Evolutionary conservation across 2,888 invertebrate species (phyloP).

Genomic region (Prosopocoilus inquinatus): DNA sequence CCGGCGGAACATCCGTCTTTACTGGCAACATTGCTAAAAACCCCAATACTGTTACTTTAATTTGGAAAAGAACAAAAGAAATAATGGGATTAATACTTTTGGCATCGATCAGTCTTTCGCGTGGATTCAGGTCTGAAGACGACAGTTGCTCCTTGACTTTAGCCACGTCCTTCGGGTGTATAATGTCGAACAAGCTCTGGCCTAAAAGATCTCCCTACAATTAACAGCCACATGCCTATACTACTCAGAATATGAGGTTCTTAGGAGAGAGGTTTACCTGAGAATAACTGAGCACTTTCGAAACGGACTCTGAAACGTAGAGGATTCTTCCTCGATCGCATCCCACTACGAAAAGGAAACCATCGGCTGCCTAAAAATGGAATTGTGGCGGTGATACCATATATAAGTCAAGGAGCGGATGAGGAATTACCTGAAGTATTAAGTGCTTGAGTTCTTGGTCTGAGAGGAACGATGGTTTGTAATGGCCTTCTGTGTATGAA

Average conservation of each 20-base stretch:
- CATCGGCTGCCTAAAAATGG: constrained; percentile 72
- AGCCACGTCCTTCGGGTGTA: constrained; percentile 91
- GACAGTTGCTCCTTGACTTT: constrained; percentile 95
- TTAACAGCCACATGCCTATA: constrained; percentile 11
- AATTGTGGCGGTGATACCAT: neutral
- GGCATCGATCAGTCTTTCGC: constrained; percentile 87
- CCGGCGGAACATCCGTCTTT: constrained; percentile 78
- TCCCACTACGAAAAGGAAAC: constrained; percentile 88
- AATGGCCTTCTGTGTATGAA: constrained; percentile 72
- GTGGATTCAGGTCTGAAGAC: constrained; percentile 82
- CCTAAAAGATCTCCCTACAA: constrained; percentile 79
- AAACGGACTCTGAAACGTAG: constrained; percentile 87
- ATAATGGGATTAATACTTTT: constrained; percentile 63
- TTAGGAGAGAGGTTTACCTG: constrained; percentile 58
- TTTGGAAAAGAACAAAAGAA: no score
- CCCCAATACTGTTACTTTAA: neutral
- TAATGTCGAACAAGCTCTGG: constrained; percentile 90
- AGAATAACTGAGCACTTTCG: constrained; percentile 75
- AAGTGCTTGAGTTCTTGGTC: constrained; percentile 85
- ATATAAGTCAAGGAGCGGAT: neutral
- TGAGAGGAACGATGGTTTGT: constrained; percentile 78
- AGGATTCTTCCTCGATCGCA: constrained; percentile 89
- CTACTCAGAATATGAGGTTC: neutral
- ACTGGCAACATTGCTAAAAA: constrained; percentile 84
- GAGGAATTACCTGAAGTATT: constrained; percentile 64